phyloP scores from a whole-genome alignment of 1,140 invertebrate species.

The Pseudomyrmex sp. region DNA sequence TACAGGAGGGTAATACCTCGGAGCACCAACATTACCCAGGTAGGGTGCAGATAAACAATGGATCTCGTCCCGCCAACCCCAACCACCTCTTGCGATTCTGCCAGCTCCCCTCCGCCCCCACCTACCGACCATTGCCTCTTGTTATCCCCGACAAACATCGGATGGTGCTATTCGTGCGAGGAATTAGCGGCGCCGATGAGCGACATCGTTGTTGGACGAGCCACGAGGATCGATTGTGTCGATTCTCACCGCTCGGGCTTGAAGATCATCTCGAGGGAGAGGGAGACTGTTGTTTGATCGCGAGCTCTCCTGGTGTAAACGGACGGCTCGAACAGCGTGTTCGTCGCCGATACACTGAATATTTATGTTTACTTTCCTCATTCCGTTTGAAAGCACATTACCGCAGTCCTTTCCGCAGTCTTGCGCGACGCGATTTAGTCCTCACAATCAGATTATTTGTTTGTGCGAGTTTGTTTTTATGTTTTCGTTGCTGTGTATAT shows the following conservation, averaged over 20 bases:
- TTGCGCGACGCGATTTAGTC: too few species aligned
- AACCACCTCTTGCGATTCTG: too few species aligned
- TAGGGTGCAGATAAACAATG: slow-evolving; percentile 74
- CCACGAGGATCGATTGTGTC: background rate
- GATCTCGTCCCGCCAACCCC: slow-evolving; percentile 52
- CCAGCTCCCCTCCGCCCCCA: background rate
- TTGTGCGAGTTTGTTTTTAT: background rate
- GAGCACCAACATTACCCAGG: slow-evolving; percentile 82
- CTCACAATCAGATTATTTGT: too few species aligned
- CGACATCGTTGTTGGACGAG: slow-evolving; percentile 1
- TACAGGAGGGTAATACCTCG: slow-evolving; percentile 83
- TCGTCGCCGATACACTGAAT: too few species aligned
- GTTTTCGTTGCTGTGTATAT: background rate
- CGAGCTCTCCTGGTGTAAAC: too few species aligned
- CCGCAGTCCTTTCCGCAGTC: too few species aligned
- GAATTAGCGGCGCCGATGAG: slow-evolving; percentile 6
- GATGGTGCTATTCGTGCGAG: slow-evolving; percentile 21
- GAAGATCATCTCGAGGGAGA: background rate
- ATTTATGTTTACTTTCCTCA: too few species aligned
- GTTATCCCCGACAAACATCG: background rate
- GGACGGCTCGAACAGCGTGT: too few species aligned
- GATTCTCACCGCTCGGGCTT: background rate
- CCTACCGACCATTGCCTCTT: background rate
- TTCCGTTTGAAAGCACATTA: too few species aligned
- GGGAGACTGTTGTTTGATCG: too few species aligned